Percentiles rank a stretch among this genome's conserved stretches.
phyloP scores from a whole-genome alignment of 2,797 vertebrate species.

The Pipistrellus kuhlii region DNA sequence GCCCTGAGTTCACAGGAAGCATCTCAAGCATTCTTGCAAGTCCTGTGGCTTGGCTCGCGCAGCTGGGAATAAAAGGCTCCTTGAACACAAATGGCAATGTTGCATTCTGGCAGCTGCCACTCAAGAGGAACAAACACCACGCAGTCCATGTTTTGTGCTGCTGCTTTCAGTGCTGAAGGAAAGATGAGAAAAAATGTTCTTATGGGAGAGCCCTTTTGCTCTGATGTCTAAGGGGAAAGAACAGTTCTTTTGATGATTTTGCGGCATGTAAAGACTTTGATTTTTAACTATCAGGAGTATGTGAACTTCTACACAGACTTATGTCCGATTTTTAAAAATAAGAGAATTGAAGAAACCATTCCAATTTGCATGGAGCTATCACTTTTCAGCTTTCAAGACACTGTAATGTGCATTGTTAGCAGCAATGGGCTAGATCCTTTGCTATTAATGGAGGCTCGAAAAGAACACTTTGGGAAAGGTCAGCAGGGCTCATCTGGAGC shows the following conservation, averaged over 20 bases:
- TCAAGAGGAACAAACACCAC: slow-evolving; percentile 39
- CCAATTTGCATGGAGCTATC: background rate
- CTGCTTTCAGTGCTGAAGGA: slow-evolving; percentile 9
- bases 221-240: background rate
- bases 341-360: slow-evolving; percentile 9
- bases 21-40: slow-evolving; percentile 71
- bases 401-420: background rate
- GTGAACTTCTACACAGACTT: background rate
- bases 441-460: slow-evolving; percentile 44
- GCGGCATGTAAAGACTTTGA: slow-evolving; percentile 12
- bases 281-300: slow-evolving; percentile 52
- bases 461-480: slow-evolving; percentile 71
- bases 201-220: slow-evolving; percentile 3
- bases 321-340: slow-evolving; percentile 29
- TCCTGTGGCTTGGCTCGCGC: slow-evolving; percentile 72
- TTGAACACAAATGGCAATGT: slow-evolving; percentile 65
- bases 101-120: slow-evolving; percentile 67
- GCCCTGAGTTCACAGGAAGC: slow-evolving; percentile 56
- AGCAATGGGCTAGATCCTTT: slow-evolving; percentile 12
- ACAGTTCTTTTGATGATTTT: slow-evolving; percentile 48
- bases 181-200: slow-evolving; percentile 63
- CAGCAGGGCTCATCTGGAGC: slow-evolving; percentile 56
- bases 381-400: background rate
- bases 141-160: background rate
- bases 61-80: slow-evolving; percentile 77